Evolutionary conservation across 2,797 vertebrate genomes (phyloP), one percentile per base, ranked within the genome.

Genomic region (Hippopotamyrus pictus): DNA sequence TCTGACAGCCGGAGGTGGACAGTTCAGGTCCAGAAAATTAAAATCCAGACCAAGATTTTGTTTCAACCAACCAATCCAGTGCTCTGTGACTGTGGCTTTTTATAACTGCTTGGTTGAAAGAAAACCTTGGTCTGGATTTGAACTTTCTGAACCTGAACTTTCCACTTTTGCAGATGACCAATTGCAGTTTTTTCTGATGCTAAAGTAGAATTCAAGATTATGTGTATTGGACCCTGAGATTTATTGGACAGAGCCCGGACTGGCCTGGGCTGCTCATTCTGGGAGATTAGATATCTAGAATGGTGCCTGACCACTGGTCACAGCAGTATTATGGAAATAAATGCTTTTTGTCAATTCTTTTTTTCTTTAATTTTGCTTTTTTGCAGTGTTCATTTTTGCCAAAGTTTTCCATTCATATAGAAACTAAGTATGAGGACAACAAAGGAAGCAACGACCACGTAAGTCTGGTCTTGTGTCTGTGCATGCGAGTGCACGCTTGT

Each of bases 321-420:
- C 29, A 65, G 41, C 14, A 87, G 19, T 37, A 89, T 86, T 50
- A 44, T 73, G 29, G 14, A 37, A 86, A 87, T 62, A 76, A 65
- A 88, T 54, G 22, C 65, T 73, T 69, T 57, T 87, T 79, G 17
- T 79, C 37, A 79, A 79, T 1, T 44, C 17, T 44, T 44, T n/a
- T n/a, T 7, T 19, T 76, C 17, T 79, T 79, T 19, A 9, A 19
- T 44, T 79, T 79, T 44, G n/a, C 37, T 73, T 86, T 59, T 79
- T 93, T 95, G 5, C 93, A 99, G 98, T 99, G 98, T 90, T 99
- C 98, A 37, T 98, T 97, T 93, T 95, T 98, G 94, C 97, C 97
- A 53, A 98, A 98, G 93, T 98, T 98, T 94, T 97, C 97, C 95
- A 97, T 98, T 93, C 97, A 97, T 19, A 97, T 98, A 96, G 97